A percentile compares a stretch with the other conserved stretches of the same genome.
These are phyloP conservation scores for Asteroscopus sphinx DNA, from an alignment of 2,888 invertebrate species.

Conservation along the genomic window DNA sequence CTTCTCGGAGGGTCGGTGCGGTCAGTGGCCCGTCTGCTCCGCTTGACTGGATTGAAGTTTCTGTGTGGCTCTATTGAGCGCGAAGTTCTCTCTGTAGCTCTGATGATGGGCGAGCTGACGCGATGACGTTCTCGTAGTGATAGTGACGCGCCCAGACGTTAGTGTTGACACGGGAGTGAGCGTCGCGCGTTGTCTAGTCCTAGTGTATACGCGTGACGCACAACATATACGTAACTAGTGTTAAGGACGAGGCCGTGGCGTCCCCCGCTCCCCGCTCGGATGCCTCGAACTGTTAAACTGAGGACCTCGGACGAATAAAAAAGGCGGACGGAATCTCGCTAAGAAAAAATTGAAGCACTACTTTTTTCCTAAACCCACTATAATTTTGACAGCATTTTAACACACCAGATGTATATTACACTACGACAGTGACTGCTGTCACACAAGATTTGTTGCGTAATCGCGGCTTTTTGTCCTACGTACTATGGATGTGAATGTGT, in stretches of 20 bases:
- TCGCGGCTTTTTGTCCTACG: no score
- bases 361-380: no score
- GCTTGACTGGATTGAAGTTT: neutral
- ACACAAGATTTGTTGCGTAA: no score
- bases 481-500: no score
- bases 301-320: no score
- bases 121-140: slow-evolving; percentile 41
- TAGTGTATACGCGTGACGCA: slow-evolving; percentile 76
- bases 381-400: no score
- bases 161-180: slow-evolving; percentile 52
- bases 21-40: neutral
- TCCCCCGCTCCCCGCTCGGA: slow-evolving; percentile 25
- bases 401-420: no score
- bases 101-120: slow-evolving; percentile 14
- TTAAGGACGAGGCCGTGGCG: slow-evolving; percentile 62
- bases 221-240: slow-evolving; percentile 86
- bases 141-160: slow-evolving; percentile 47
- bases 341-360: no score
- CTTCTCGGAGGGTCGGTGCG: no score
- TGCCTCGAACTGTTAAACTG: slow-evolving; percentile 25
- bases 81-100: neutral
- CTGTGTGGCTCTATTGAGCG: slow-evolving; percentile 2
- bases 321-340: no score
- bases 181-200: slow-evolving; percentile 81
- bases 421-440: no score